These are phyloP conservation scores for Eulithis testata DNA, from an alignment of 2,888 invertebrate species.

Conservation along the genomic window DNA sequence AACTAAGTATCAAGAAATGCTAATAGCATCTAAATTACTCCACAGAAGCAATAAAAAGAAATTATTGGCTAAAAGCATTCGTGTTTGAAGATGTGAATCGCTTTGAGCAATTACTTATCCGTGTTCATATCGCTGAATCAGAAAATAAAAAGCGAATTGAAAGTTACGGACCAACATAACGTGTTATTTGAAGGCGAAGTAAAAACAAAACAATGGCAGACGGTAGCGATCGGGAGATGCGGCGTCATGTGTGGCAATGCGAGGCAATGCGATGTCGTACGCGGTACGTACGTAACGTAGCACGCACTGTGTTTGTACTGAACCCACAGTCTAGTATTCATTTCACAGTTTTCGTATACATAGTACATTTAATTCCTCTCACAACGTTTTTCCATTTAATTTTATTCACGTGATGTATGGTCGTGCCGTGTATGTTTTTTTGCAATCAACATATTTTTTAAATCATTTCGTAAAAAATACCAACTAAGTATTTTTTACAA, in stretches of 20 bases:
- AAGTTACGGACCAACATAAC: slow-evolving; percentile 61
- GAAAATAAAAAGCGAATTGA: slow-evolving; percentile 63
- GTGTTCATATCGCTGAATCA: slow-evolving; percentile 63
- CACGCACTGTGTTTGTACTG: slow-evolving; percentile 16
- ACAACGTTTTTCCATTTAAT: no score
- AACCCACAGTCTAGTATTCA: slow-evolving; percentile 38
- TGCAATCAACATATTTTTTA: not conserved
- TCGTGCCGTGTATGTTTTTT: not conserved
- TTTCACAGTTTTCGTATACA: slow-evolving; percentile 15
- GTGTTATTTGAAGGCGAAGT: slow-evolving; percentile 55
- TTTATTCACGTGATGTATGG: slow-evolving; percentile 18
- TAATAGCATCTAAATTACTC: slow-evolving; percentile 36
- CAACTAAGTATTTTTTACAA: no score
- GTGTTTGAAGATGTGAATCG: slow-evolving; percentile 54
- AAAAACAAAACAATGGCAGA: slow-evolving; percentile 64
- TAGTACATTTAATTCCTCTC: slow-evolving; percentile 25
- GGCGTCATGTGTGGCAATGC: slow-evolving; percentile 49
- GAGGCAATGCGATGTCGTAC: slow-evolving; percentile 24
- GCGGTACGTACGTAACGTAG: not conserved
- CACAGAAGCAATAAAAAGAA: slow-evolving; percentile 41
- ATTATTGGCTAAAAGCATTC: slow-evolving; percentile 44
- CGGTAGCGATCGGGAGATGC: slow-evolving; percentile 60
- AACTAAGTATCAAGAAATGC: slow-evolving; percentile 29
- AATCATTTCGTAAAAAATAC: not conserved
- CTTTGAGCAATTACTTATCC: slow-evolving; percentile 65